Conservation (phyloP, 2,888 invertebrate species). For the Xylocampa areola region DNA sequence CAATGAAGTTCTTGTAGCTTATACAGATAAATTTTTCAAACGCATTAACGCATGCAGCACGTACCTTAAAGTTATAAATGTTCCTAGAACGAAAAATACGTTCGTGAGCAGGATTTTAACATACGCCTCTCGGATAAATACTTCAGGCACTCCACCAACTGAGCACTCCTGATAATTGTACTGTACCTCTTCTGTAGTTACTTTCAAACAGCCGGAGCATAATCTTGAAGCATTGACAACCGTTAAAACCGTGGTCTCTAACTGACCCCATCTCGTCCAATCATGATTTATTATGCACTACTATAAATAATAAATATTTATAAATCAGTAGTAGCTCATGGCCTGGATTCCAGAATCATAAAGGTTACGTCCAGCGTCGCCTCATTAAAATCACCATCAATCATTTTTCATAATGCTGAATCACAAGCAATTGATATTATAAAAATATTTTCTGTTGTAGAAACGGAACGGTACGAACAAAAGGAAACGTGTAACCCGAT, state of each 20-base stretch:
- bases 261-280: constrained; percentile 20
- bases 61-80: too few species aligned
- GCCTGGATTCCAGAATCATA: constrained; percentile 48
- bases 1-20: too few species aligned
- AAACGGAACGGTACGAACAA: constrained; percentile 68
- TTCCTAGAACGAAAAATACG: too few species aligned
- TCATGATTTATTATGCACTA: constrained; percentile 47
- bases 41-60: too few species aligned
- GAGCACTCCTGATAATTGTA: too few species aligned
- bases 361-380: constrained; percentile 41
- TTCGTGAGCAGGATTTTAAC: too few species aligned
- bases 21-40: too few species aligned
- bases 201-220: too few species aligned
- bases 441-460: constrained; percentile 55
- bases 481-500: constrained; percentile 84
- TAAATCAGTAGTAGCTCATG: constrained; percentile 43
- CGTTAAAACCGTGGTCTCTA: constrained; percentile 6
- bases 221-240: too few species aligned
- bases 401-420: constrained; percentile 54
- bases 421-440: constrained; percentile 55
- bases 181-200: too few species aligned
- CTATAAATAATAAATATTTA: constrained; percentile 54
- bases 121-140: too few species aligned
- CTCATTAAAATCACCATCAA: constrained; percentile 59
- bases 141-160: too few species aligned